Percentiles rank a stretch among this genome's conserved stretches.
Conservation (phyloP, 2,797 vertebrate genomes). For the Lepilemur ruficaudatus region DNA sequence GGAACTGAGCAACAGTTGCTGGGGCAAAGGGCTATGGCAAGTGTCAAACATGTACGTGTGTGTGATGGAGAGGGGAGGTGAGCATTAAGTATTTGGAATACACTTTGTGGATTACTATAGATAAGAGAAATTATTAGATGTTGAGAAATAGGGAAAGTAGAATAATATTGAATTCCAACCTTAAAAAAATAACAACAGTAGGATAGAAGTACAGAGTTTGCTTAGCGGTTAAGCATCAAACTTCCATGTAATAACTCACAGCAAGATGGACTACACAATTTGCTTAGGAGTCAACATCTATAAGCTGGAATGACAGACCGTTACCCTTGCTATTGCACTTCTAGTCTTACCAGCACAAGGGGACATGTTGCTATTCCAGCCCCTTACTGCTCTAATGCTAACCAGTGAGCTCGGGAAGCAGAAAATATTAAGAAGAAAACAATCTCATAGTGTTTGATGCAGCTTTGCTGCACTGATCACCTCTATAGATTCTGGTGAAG, state of each 20-base stretch:
- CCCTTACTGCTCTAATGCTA: not conserved
- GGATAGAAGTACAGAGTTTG: not conserved
- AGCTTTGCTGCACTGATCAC: not conserved
- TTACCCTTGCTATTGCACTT: not conserved
- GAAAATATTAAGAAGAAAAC: constrained; percentile 9
- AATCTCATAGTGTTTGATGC: not conserved
- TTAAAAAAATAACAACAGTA: not conserved
- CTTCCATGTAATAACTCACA: not conserved
- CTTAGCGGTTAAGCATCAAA: not conserved
- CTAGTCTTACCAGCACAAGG: not conserved
- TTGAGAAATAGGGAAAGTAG: not conserved
- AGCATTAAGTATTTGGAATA: not conserved
- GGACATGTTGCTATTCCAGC: not conserved
- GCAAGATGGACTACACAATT: not conserved
- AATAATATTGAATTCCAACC: not conserved
- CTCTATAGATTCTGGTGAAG: not conserved
- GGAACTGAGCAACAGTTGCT: not conserved
- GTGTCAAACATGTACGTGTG: not conserved
- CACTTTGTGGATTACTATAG: not conserved
- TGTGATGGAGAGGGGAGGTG: rapidly evolving
- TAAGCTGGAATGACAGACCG: not conserved
- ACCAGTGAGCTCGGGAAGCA: not conserved
- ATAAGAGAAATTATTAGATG: not conserved
- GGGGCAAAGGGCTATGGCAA: not conserved
- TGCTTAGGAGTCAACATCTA: not conserved